Base-by-base conservation (phyloP, 1,140 invertebrate species). In the Trichomalopsis sarcophagae region DNA sequence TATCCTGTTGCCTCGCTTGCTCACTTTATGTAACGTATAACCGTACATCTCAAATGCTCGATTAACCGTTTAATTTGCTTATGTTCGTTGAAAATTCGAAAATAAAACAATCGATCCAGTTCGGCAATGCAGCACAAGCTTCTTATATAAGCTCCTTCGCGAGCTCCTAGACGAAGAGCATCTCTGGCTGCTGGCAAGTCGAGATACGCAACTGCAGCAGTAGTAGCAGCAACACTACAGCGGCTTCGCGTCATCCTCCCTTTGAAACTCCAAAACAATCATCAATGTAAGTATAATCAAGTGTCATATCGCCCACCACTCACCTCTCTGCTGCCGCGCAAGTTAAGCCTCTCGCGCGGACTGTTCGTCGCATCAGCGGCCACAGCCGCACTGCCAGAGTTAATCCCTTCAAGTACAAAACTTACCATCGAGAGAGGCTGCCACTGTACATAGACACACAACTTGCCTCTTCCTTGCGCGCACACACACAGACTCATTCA, bases 211-310 rank as follows among this genome's bases (percentile, higher is more conserved):
- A 66, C 62, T 68, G 27, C 6, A 62, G 55, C 17, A 62, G 4
- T 1, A 14, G 13, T 14, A 55, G 50, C 4, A 17, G 5, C 55
- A 62, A 55, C 50, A 55, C 14, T 55, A 21, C 50, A 55, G 11
- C 17, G 50, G 33, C 36, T 80, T 27, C 68, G 7, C 33, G 40
- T 30, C 69, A 27, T 82, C 14, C 17, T 50, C 33, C 33, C 11
- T 82, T n/a, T 82, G n/a, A 23, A 83, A 76, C 74, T 83, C 30
- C 23, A 69, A 23, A 83, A 69, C 73, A 77, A 77, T 83, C 62
- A 27, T 77, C 33, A 77, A 75, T 68, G 27, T 27, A 82, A 82
- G 71, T 66, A 82, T 27, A 27, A 27, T 62, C 40, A 44, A 76
- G 30, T 11, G 11, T 36, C 36, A 11, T 62, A 62, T 62, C 14